Percentiles rank a stretch among this genome's conserved stretches.
Evolutionary conservation across 2,888 invertebrate species (phyloP).

Genomic region (Caenorhabditis japonica): DNA sequence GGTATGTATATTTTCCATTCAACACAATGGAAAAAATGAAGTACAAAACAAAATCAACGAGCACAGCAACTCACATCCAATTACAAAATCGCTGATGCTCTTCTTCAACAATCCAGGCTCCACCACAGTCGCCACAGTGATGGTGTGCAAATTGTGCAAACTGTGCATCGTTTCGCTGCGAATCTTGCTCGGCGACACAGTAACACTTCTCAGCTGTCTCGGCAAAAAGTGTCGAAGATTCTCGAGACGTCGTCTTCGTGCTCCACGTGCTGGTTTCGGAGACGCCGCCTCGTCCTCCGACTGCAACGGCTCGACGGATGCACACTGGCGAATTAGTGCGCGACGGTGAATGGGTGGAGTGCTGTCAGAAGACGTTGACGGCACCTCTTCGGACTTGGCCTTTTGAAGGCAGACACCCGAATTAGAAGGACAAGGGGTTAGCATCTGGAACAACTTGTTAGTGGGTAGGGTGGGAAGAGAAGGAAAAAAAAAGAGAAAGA

Average conservation of each 20-base stretch:
- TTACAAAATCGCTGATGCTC: constrained; percentile 56
- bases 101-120: constrained; percentile 54
- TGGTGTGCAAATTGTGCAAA: constrained; percentile 44
- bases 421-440: constrained; percentile 34
- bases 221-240: constrained; percentile 28
- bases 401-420: constrained; percentile 27
- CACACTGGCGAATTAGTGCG: constrained; percentile 46
- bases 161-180: constrained; percentile 55
- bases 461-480: background rate
- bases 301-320: constrained; percentile 44
- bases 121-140: constrained; percentile 43
- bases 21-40: background rate
- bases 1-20: no score
- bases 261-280: constrained; percentile 20
- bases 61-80: constrained; percentile 43
- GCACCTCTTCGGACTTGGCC: constrained; percentile 48
- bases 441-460: constrained; percentile 26
- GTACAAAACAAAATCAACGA: no score
- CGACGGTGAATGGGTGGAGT: constrained; percentile 19
- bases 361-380: constrained; percentile 26
- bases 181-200: constrained; percentile 45
- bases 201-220: constrained; percentile 39
- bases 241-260: constrained; percentile 32
- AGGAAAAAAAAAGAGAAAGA: background rate
- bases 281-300: constrained; percentile 11